A percentile compares a stretch with the other conserved stretches of the same genome.
Conservation (phyloP, 2,113 vertebrate species). For the Porphyrio hochstetteri region DNA sequence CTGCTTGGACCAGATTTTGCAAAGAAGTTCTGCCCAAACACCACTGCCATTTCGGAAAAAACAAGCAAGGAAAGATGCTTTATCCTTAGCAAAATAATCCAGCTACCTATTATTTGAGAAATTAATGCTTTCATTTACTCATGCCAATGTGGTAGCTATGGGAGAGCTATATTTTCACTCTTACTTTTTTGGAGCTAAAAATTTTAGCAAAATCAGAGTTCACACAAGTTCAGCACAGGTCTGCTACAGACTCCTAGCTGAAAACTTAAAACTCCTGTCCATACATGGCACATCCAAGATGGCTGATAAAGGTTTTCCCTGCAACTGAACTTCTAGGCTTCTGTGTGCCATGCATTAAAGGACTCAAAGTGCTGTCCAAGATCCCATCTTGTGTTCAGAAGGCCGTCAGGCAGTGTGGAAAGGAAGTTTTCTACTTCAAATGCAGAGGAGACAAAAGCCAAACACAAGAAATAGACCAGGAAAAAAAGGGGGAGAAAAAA, state of each 20-base stretch:
- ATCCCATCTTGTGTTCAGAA: not conserved
- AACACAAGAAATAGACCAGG: not conserved
- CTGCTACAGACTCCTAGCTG: not conserved
- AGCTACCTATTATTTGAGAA: not conserved
- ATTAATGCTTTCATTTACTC: not conserved
- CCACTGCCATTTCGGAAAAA: not conserved
- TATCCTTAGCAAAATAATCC: not conserved
- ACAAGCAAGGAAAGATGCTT: not conserved
- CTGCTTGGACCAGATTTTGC: not conserved
- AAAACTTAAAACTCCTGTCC: not conserved
- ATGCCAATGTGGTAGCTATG: not conserved
- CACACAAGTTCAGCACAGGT: not conserved
- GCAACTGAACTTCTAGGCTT: not conserved
- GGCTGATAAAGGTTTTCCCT: not conserved
- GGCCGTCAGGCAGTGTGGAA: not conserved
- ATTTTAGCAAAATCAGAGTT: not conserved
- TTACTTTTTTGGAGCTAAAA: not conserved
- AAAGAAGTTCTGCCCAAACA: not conserved
- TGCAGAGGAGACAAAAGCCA: conserved; percentile 38
- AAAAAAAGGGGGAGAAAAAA: too few species aligned
- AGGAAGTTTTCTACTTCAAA: conserved; percentile 7
- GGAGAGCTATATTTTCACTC: not conserved
- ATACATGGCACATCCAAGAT: not conserved
- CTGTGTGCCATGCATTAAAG: not conserved
- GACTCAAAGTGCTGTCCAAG: not conserved